These are phyloP conservation scores for Dipodomys stephensi DNA, from an alignment of 2,113 vertebrate species.

Conservation along the genomic window DNA sequence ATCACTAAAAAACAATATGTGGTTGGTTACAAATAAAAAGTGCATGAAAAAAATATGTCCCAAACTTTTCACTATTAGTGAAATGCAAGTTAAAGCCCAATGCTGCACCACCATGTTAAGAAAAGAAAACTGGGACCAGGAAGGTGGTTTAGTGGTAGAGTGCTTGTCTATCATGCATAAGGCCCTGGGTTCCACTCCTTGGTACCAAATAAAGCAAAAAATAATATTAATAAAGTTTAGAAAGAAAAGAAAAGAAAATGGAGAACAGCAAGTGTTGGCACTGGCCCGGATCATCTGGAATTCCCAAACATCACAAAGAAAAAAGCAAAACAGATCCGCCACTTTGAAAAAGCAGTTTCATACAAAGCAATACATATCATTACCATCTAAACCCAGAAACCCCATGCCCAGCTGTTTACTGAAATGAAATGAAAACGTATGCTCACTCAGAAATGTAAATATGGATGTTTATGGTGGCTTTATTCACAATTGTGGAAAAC, in stretches of 20 bases:
- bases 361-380: not conserved
- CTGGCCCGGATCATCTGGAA: not conserved
- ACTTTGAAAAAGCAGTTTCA: slow-evolving; percentile 25
- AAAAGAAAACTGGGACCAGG: too few relatives aligned
- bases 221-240: not conserved
- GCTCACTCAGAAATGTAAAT: slow-evolving; percentile 24
- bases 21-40: not conserved
- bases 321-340: not conserved
- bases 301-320: not conserved
- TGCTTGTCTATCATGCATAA: too few relatives aligned
- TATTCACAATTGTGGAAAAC: not conserved
- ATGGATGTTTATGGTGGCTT: not conserved
- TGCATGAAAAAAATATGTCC: slow-evolving; percentile 12
- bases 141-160: too few relatives aligned
- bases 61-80: not conserved
- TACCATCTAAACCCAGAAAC: not conserved
- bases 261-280: not conserved
- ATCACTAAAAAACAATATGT: not conserved
- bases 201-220: too few relatives aligned
- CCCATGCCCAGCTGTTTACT: not conserved
- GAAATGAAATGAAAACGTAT: slow-evolving; percentile 39
- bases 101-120: too few relatives aligned
- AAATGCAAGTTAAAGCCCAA: slow-evolving; percentile 37
- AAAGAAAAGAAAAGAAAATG: slow-evolving; percentile 47
- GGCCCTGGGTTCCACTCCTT: too few relatives aligned